phyloP scores from a whole-genome alignment of 2,888 invertebrate genomes.

The Athalia cordata region DNA sequence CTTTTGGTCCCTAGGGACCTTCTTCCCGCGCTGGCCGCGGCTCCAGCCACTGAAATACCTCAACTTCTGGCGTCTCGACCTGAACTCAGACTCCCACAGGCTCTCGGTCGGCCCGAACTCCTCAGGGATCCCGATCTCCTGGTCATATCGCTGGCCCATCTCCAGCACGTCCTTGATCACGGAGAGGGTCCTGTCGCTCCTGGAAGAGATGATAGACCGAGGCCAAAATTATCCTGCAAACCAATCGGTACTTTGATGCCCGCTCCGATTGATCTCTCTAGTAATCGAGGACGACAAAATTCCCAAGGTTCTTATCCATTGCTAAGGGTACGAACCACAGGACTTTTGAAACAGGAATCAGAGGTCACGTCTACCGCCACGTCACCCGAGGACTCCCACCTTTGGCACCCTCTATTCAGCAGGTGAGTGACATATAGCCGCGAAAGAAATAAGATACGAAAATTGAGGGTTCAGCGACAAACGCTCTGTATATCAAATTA shows the following conservation, averaged over 20 bases:
- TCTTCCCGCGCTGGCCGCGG: constrained; percentile 81
- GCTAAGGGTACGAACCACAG: constrained; percentile 65
- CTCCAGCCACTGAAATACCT: constrained; percentile 87
- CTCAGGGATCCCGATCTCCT: constrained; percentile 86
- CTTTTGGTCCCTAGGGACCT: constrained; percentile 86
- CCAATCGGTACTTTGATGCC: constrained; percentile 71
- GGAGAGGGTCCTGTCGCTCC: constrained; percentile 62
- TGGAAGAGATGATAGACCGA: constrained; percentile 71
- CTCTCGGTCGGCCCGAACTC: constrained; percentile 82
- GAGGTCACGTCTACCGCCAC: constrained; percentile 69
- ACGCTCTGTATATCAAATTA: no score
- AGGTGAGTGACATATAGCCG: constrained; percentile 77
- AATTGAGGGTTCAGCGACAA: not conserved
- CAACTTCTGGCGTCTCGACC: constrained; percentile 82
- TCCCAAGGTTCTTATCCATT: constrained; percentile 59
- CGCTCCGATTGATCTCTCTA: constrained; percentile 69
- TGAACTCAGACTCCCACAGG: constrained; percentile 84
- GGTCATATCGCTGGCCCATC: constrained; percentile 84
- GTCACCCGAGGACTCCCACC: constrained; percentile 75
- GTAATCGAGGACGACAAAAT: constrained; percentile 54
- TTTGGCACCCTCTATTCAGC: constrained; percentile 92
- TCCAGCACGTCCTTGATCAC: constrained; percentile 74
- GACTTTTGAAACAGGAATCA: constrained; percentile 68
- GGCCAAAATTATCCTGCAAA: constrained; percentile 69
- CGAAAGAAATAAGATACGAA: not conserved